Percentiles rank a stretch among this genome's conserved stretches.
These are phyloP conservation scores for Venustoraphidia nigricollis DNA, from an alignment of 2,888 invertebrate species.

Conservation along the genomic window DNA sequence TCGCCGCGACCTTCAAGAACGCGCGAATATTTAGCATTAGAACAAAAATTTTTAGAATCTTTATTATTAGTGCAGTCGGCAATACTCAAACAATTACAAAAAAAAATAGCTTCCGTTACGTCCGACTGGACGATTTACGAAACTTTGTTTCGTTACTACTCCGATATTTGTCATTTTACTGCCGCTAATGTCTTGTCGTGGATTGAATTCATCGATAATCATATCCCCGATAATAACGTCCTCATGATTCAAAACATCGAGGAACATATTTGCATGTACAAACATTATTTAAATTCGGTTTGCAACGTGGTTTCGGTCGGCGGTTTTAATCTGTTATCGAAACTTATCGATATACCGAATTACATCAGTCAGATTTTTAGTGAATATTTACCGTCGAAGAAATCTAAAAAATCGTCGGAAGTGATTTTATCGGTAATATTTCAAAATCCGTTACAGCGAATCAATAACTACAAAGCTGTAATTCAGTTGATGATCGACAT, in stretches of 20 bases:
- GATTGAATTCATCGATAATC: conserved; percentile 50
- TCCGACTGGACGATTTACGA: conserved; percentile 45
- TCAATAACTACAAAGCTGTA: conserved; percentile 46
- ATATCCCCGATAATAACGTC: conserved; percentile 49
- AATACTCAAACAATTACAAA: conserved; percentile 46
- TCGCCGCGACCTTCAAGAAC: conserved; percentile 12
- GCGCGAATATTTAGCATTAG: conserved; percentile 31
- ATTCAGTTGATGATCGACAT: conserved; percentile 37
- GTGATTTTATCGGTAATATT: conserved; percentile 41
- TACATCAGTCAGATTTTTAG: conserved; percentile 38
- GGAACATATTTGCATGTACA: conserved; percentile 55
- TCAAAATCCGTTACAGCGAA: conserved; percentile 42
- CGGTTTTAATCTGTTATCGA: conserved; percentile 50
- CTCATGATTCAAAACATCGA: conserved; percentile 51
- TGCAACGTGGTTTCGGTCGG: conserved; percentile 59
- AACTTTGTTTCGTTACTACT: conserved; percentile 47
- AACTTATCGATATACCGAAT: conserved; percentile 42
- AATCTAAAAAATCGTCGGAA: conserved; percentile 36
- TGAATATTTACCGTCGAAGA: conserved; percentile 37
- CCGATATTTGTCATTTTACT: conserved; percentile 50
- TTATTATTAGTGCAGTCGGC: conserved; percentile 44
- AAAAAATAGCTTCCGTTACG: conserved; percentile 35
- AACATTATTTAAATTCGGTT: conserved; percentile 51
- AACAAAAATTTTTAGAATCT: conserved; percentile 57
- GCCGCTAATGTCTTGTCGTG: conserved; percentile 51